Evolutionary conservation across 1,140 invertebrate genomes (phyloP), one percentile per base, ranked within the genome.

Genomic region (Tetragnatha versicolor): DNA sequence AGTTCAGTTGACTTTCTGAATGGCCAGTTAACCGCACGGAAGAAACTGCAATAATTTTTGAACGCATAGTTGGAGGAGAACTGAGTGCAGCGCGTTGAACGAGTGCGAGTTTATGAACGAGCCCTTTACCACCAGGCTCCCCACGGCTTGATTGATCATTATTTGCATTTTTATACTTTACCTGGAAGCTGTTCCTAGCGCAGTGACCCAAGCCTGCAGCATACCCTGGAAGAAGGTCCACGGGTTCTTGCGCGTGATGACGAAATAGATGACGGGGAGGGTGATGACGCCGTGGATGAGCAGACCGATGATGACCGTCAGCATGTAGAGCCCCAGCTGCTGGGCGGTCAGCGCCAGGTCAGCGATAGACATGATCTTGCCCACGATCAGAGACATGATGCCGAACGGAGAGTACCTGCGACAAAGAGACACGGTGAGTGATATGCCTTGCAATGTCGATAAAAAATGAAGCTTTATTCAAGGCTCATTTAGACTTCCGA

Each of bases 361-460:
- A 45, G 87, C 84, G 82, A 91, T 90, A 35, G 84, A 87, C 66
- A 91, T 84, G 73, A 91, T 88, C 79, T 89, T 88, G 7, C 87
- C 88, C n/a, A 88, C 87, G 60, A 91, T 89, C 49, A 90, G 84
- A 80, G 89, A 91, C 68, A 87, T 85, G 70, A 90, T 91, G 49
- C 90, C 90, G 76, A 91, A 83, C 7, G 90, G 90, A 35, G 90
- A 91, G 82, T 90, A 91, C 88, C 89, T 89, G 81, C 9, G 22
- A 17, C 27, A 79, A 14, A 2, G 4, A 42, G 7, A n/a, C 25
- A 2, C 27, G n/a, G n/a, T n/a, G n/a, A 58, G 4, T n/a, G 14
- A 58, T 58, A 3, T 58, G 25, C 25, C 53, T 58, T 2, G n/a
- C n/a, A 17, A 42, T 42, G 39, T 42, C 39, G 39, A 42, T 17